Evolutionary conservation across 2,797 vertebrate species (phyloP), one percentile per base, ranked within the genome.

Genomic region (Sandelia bainsii): DNA sequence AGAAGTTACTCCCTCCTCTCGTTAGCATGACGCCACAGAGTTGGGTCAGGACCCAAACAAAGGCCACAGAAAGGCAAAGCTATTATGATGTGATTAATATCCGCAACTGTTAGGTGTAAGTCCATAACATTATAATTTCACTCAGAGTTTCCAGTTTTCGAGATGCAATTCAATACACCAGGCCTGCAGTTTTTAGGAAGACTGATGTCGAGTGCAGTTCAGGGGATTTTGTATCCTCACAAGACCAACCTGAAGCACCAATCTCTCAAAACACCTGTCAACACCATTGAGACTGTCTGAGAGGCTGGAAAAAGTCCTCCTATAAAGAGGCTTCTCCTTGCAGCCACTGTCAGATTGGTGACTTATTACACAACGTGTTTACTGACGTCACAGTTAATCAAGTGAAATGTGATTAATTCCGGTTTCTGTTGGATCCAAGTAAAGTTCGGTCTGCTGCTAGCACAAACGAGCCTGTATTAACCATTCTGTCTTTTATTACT

Each of bases 81-180:
- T 78, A 63, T 77, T 65, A 63, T 27, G 22, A 58, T 12, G 29
- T 29, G 34, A 63, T 70, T 72, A 34, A 29, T 37, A 45, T 68
- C 51, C 14, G 60, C 14, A 54, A 64, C 13, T 66, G 48, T 42
- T 27, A 19, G 5, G 23, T 49, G 5, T 5, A 12, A 39, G 27
- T 59, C 27, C 12, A 53, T 40, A 68, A 68, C 1, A 57, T 7
- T 5, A 65, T 14, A 17, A 13, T 10, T 37, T 34, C n/a, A 58
- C 39, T 34, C 16, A 0, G 6, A 51, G n/a, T 25, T 29, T 19
- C 6, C 3, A 32, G 2, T 39, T 70, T 40, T 56, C 7, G 10
- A 5, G 42, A 25, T 42, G 25, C 20, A 51, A 45, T 14, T 2
- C 22, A 60, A 59, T 58, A 20, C 22, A 45, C 20, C 11, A 53